Conservation (phyloP, 2,113 vertebrate genomes). For the Lagopus muta region DNA sequence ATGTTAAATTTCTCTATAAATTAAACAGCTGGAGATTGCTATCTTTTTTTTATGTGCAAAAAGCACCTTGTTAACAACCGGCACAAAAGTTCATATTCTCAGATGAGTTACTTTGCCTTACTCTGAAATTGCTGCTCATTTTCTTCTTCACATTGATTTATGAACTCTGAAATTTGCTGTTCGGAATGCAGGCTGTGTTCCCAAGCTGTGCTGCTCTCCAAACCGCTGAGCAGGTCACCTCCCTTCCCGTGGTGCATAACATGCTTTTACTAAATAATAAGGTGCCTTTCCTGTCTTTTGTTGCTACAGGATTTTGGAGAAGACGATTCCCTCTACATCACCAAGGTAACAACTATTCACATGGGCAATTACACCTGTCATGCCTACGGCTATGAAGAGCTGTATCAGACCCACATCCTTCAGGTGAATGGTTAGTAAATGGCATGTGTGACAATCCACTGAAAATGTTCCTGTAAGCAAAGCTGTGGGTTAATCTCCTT, state of each 20-base stretch:
- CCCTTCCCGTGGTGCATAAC: neutral
- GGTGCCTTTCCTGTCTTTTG: constrained; percentile 48
- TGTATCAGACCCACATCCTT: constrained; percentile 96
- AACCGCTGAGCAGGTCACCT: neutral
- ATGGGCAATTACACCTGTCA: constrained; percentile 98
- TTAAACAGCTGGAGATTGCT: constrained; percentile 35
- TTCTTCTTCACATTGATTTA: neutral
- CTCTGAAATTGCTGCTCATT: constrained; percentile 14
- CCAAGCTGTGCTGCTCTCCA: neutral
- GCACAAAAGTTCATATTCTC: constrained; percentile 31
- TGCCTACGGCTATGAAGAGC: constrained; percentile 91
- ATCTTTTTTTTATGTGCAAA: constrained; percentile 3
- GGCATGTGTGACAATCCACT: constrained; percentile 74
- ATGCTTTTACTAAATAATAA: neutral
- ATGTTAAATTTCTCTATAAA: constrained; percentile 15
- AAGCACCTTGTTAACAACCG: constrained; percentile 37
- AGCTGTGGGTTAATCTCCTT: neutral
- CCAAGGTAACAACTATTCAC: constrained; percentile 97
- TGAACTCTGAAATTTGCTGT: neutral
- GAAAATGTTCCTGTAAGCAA: constrained; percentile 4
- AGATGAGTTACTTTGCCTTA: constrained; percentile 7
- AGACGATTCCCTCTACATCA: constrained; percentile 95
- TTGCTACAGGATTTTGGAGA: constrained; percentile 93
- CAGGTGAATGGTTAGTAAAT: constrained; percentile 99
- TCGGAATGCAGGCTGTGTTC: constrained; percentile 7